Base-by-base conservation (phyloP, 2,113 vertebrate species). In the Leucoraja erinaceus region DNA sequence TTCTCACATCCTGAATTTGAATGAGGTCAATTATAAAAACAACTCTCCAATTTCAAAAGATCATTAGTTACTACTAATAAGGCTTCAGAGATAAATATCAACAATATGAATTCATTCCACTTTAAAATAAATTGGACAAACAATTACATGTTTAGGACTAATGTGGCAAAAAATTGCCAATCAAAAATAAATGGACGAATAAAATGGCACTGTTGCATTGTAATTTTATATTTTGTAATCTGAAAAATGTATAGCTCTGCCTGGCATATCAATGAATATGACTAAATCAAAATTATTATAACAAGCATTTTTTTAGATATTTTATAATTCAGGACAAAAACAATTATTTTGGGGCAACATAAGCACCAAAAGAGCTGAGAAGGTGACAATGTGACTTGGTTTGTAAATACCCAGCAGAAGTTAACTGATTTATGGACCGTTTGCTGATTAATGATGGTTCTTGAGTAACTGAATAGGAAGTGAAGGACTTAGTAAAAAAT, bases 121-220 rank as follows among this genome's bases (percentile, higher is more conserved):
- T 12, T 66, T n/a, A 61, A 54, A 61, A 61, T 59, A 86, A 88
- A 88, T 88, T 88, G 56, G 61, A 88, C 59, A 63, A 61, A n/a
- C 28, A 63, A 61, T 63, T 88, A 66, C 59, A 88, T 18, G 22
- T 61, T 83, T 83, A 56, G 54, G 79, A 11, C 56, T 83, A 59
- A 83, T 56, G 54, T 86, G 28, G 47, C 59, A 59, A 86, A n/a
- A 63, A 5, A 16, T 61, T n/a, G n/a, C 61, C 56, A 86, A 88
- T 66, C 59, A 63, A 88, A 88, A 88, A 31, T 61, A 86, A 86
- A 63, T 88, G n/a, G 59, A 88, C 56, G n/a, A 88, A 88, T 63
- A 88, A 63, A 88, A 31, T 6, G 63, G 59, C 63, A n/a, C 16
- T 31, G 61, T 16, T 63, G 56, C 56, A 31, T 86, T 86, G 54